Percentiles rank a stretch among this genome's conserved stretches.
These are phyloP conservation scores for Eonycteris spelaea DNA, from an alignment of 2,113 vertebrate genomes.

Conservation along the genomic window DNA sequence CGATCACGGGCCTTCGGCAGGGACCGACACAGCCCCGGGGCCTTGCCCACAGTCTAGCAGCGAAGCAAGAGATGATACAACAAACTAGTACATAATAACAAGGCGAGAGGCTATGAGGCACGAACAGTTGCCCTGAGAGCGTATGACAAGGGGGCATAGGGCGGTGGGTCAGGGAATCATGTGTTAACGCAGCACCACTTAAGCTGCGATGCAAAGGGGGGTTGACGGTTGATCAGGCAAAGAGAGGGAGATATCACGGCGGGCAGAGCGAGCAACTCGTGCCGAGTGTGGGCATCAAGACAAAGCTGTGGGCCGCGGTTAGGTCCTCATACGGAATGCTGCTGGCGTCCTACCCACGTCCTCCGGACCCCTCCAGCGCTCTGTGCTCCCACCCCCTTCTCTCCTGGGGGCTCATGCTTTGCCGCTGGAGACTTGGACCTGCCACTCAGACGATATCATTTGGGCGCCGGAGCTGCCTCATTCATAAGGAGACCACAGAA, in stretches of 20 bases:
- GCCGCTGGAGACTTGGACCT: neutral
- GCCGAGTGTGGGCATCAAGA: accelerated
- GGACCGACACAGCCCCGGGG: neutral
- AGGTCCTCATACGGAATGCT: neutral
- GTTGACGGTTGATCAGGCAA: neutral
- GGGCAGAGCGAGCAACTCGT: neutral
- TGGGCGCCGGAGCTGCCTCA: neutral
- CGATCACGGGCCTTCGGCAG: neutral
- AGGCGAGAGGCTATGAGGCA: neutral
- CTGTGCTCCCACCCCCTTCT: neutral
- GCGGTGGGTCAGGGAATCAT: neutral
- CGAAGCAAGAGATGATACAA: neutral
- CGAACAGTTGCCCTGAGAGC: neutral
- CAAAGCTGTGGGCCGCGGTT: neutral
- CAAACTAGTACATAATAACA: too few species aligned
- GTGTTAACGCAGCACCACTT: neutral
- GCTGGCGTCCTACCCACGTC: neutral
- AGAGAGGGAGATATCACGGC: accelerated
- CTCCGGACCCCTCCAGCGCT: neutral
- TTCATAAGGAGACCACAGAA: neutral
- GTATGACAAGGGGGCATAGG: neutral
- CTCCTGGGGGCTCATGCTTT: neutral
- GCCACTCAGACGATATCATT: too few species aligned
- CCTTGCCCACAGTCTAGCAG: neutral
- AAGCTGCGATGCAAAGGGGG: neutral